Percentiles rank a stretch among this genome's conserved stretches.
Conservation (phyloP, 2,113 vertebrate species). For the Daboia siamensis region DNA sequence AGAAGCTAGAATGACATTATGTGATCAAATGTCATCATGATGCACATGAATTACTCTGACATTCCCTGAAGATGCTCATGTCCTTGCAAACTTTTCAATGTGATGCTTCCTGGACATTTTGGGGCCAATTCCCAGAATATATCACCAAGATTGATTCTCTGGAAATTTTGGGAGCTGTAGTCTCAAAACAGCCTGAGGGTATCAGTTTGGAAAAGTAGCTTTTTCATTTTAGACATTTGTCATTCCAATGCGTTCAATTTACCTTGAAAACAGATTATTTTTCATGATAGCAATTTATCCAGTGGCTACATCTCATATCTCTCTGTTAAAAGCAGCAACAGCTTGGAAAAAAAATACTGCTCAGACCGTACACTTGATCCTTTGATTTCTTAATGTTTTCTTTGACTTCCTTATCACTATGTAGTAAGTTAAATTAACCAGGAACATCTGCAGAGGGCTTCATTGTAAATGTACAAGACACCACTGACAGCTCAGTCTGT, state of each 20-base stretch:
- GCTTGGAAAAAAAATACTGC: not conserved
- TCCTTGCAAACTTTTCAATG: not conserved
- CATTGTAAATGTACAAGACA: slow-evolving; percentile 12
- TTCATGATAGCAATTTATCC: not conserved
- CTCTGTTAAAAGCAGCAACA: not conserved
- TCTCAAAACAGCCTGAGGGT: not conserved
- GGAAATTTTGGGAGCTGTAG: not conserved
- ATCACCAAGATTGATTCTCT: not conserved
- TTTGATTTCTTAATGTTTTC: slow-evolving; percentile 11
- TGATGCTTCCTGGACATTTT: not conserved
- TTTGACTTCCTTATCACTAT: slow-evolving; percentile 17
- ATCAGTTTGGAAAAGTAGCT: not conserved
- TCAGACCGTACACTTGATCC: slow-evolving; percentile 10
- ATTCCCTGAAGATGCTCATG: not conserved
- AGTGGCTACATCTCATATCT: not conserved
- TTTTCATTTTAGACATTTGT: not conserved
- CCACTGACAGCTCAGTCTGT: slow-evolving; percentile 16
- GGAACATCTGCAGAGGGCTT: slow-evolving; percentile 35
- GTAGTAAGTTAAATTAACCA: slow-evolving; percentile 39
- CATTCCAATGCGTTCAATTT: not conserved
- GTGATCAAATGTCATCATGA: not conserved
- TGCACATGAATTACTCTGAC: not conserved
- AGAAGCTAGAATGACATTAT: not conserved
- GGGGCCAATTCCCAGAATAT: not conserved
- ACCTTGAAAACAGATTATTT: not conserved